These are phyloP conservation scores for Latheticus oryzae DNA, from an alignment of 2,888 invertebrate genomes.

Conservation along the genomic window DNA sequence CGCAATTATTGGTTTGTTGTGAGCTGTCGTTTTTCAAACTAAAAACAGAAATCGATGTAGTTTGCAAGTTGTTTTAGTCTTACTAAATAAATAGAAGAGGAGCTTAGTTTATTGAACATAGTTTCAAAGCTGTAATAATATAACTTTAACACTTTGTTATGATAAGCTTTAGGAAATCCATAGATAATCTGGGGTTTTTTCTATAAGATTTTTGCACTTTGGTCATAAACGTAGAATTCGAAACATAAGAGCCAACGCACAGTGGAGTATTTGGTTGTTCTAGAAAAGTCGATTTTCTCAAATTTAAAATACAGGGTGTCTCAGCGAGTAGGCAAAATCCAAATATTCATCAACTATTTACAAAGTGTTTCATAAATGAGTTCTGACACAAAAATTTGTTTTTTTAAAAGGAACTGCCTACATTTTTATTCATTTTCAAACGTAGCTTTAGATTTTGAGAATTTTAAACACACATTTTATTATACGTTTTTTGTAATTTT, in stretches of 20 bases:
- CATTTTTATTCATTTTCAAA: too few species aligned
- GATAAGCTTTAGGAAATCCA: conserved; percentile 20
- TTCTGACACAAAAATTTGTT: too few species aligned
- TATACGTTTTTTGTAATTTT: too few species aligned
- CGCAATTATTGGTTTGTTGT: conserved; percentile 19
- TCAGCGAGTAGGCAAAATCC: too few species aligned
- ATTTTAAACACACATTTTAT: too few species aligned
- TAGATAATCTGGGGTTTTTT: background rate
- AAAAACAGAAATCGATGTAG: conserved; percentile 8
- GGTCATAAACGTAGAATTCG: background rate
- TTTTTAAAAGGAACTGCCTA: too few species aligned
- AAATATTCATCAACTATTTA: too few species aligned
- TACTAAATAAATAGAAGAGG: conserved; percentile 25
- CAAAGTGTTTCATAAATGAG: too few species aligned
- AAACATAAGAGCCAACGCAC: background rate
- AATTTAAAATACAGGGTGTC: too few species aligned
- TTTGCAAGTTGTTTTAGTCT: conserved; percentile 10
- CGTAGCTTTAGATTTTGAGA: too few species aligned
- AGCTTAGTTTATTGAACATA: conserved; percentile 29
- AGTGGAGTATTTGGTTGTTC: background rate
- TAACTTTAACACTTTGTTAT: conserved; percentile 15
- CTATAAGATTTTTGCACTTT: background rate
- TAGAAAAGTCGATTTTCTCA: background rate
- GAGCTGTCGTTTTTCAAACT: too few species aligned
- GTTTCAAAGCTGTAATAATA: conserved; percentile 10